Evolutionary conservation across 2,797 vertebrate species (phyloP).

Genomic region (Sciaenops ocellatus): DNA sequence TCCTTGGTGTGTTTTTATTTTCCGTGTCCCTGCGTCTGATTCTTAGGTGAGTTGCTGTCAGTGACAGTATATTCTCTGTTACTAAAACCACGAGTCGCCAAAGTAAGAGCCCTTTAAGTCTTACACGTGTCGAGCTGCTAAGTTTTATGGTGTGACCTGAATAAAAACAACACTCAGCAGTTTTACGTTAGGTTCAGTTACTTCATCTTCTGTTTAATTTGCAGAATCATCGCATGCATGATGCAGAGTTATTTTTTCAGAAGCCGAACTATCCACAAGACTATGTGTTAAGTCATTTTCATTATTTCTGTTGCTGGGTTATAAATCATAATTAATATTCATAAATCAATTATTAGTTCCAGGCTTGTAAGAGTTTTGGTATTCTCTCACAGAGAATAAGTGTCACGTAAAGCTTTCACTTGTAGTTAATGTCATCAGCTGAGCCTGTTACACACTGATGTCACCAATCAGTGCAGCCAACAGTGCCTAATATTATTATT

Average conservation of each 20-base stretch:
- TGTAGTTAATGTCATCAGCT: background rate
- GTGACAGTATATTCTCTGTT: background rate
- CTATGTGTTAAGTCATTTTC: background rate
- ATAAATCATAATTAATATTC: background rate
- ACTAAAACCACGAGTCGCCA: background rate
- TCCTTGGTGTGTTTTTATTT: background rate
- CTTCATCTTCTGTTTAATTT: background rate
- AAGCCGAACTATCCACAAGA: background rate
- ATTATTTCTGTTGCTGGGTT: background rate
- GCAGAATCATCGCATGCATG: background rate
- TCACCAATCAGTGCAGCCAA: background rate
- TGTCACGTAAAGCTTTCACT: constrained; percentile 8
- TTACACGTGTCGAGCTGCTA: background rate
- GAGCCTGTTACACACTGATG: background rate
- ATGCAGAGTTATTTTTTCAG: background rate
- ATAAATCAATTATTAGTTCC: background rate
- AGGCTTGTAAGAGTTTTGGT: background rate
- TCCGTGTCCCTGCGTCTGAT: background rate
- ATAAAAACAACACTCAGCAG: background rate
- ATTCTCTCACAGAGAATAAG: background rate
- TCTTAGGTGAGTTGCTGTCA: background rate
- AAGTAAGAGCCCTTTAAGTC: background rate
- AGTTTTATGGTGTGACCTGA: background rate
- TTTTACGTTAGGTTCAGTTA: background rate
- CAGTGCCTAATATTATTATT: background rate